These are phyloP conservation scores for Standfussiana lucernea DNA, from an alignment of 2,888 invertebrate species.

Conservation along the genomic window DNA sequence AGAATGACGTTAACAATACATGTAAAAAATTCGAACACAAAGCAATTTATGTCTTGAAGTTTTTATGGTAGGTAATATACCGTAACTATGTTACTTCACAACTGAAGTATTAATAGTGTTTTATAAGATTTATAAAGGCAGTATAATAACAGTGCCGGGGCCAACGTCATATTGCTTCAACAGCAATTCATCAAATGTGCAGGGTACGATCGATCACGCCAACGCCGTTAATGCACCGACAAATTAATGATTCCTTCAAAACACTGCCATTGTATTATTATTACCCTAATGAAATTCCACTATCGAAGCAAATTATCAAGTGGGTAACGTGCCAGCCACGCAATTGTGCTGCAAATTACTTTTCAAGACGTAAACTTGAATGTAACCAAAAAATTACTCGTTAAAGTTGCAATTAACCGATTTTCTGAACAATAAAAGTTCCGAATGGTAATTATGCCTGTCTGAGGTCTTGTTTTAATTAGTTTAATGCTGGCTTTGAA, in stretches of 20 bases:
- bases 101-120: slow-evolving; percentile 58
- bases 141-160: slow-evolving; percentile 57
- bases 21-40: not conserved
- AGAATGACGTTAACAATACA: not conserved
- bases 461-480: slow-evolving; percentile 56
- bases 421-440: slow-evolving; percentile 59
- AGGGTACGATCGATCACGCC: slow-evolving; percentile 78
- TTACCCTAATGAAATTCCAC: slow-evolving; percentile 74
- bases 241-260: slow-evolving; percentile 82
- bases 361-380: slow-evolving; percentile 56
- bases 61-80: slow-evolving; percentile 30
- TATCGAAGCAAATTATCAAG: slow-evolving; percentile 70
- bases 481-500: slow-evolving; percentile 45
- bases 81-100: slow-evolving; percentile 12
- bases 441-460: slow-evolving; percentile 43
- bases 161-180: slow-evolving; percentile 63
- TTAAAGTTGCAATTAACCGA: slow-evolving; percentile 58
- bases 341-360: slow-evolving; percentile 63
- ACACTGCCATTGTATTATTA: slow-evolving; percentile 74
- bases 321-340: slow-evolving; percentile 42
- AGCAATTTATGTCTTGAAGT: not conserved
- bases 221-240: slow-evolving; percentile 77
- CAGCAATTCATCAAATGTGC: slow-evolving; percentile 79
- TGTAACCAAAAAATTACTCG: slow-evolving; percentile 52
- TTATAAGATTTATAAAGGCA: slow-evolving; percentile 51